phyloP scores from a whole-genome alignment of 2,888 invertebrate genomes.

The Pollenia amentaria region DNA sequence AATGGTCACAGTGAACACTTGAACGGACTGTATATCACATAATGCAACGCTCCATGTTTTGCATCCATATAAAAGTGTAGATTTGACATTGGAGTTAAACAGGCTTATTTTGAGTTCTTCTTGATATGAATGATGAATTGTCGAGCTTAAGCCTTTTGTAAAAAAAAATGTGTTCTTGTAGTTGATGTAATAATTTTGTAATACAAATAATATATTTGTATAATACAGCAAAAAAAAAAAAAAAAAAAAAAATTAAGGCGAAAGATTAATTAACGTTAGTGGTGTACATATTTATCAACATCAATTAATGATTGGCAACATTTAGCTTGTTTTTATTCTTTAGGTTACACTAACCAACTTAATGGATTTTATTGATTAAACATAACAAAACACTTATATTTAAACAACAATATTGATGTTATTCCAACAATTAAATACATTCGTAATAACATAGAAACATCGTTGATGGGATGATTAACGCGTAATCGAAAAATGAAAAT shows the following conservation, averaged over 20 bases:
- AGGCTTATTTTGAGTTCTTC: too few relatives aligned
- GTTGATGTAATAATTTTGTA: too few relatives aligned
- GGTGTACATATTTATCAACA: constrained; percentile 26
- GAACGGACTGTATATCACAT: too few relatives aligned
- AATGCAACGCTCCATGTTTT: too few relatives aligned
- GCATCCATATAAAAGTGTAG: too few relatives aligned
- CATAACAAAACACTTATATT: constrained; percentile 19
- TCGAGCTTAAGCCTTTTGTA: too few relatives aligned
- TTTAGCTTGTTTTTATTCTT: constrained; percentile 23
- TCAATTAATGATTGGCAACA: constrained; percentile 36
- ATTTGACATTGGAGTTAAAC: too few relatives aligned
- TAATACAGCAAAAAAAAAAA: background rate
- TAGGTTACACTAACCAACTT: constrained; percentile 37
- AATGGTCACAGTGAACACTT: too few relatives aligned
- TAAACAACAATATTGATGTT: background rate
- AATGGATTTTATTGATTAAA: constrained; percentile 61
- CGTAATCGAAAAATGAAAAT: background rate
- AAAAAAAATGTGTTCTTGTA: too few relatives aligned
- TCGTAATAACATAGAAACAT: background rate
- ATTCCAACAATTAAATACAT: background rate
- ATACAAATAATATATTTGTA: too few relatives aligned
- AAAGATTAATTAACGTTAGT: constrained; percentile 40
- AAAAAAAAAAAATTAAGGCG: constrained; percentile 27
- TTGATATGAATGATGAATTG: too few relatives aligned
- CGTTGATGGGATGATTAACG: background rate